Evolutionary conservation across 2,888 invertebrate species (phyloP), one percentile per base, ranked within the genome.

Genomic region (Thera obeliscata): DNA sequence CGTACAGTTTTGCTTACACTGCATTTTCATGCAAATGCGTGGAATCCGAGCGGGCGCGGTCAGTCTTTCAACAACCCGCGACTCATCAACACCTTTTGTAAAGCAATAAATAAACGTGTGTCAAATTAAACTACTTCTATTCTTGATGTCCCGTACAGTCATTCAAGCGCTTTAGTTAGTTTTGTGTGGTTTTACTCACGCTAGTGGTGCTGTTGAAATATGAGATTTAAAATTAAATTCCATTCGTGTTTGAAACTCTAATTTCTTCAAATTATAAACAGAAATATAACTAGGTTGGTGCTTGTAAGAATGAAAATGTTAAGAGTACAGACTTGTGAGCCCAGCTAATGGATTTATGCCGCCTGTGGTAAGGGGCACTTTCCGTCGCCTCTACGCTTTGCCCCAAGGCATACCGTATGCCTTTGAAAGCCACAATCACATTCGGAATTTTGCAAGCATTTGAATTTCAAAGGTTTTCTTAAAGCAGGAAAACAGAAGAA

Each of bases 391-490:
- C 64, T 56, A 61, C 56, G 38, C 65, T 64, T 58, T 61, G 41
- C 54, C 62, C 57, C 64, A 64, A 61, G 50, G 49, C 59, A 38
- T 54, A 61, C 57, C 64, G 57, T 66, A 64, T 66, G 58, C 54
- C 52, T 66, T 69, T 64, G 66, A 65, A 60, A 66, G 54, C 64
- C 60, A 70, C 62, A 59, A 64, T 68, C 62, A 60, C 59, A 68
- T 69, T 60, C 41, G 54, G 57, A 63, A 56, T 67, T 69, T 66
- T 62, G 52, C 64, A 58, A 61, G 50, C 41, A 67, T 70, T 66
- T 66, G 55, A 67, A 66, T 57, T 62, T 65, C 49, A 61, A 70
- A 65, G 61, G 12, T 4, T 56, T 56, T 43, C n/a, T 60, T 52
- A 22, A 54, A 46, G 33, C 46, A 55, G 35, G 41, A 58, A 58